These are phyloP conservation scores for Mylabris phalerata DNA, from an alignment of 1,140 invertebrate species.

Conservation along the genomic window DNA sequence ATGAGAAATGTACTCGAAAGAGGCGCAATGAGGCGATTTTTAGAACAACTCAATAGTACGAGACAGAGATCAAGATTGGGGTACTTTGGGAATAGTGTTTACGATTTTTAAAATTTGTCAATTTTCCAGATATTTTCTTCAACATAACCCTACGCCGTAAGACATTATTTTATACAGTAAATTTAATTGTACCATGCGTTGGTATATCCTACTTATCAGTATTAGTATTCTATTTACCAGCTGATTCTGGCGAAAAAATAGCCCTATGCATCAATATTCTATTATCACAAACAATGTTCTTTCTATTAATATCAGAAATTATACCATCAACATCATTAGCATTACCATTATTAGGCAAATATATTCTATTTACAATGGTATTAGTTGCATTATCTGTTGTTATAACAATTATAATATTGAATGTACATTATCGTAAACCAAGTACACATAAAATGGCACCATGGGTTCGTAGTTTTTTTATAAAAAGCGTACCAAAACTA, in stretches of 20 bases:
- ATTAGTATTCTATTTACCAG: conserved; percentile 95
- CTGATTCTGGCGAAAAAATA: conserved; percentile 97
- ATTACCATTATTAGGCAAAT: conserved; percentile 93
- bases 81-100: too few species aligned
- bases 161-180: conserved; percentile 94
- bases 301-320: conserved; percentile 94
- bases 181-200: conserved; percentile 89
- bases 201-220: conserved; percentile 88
- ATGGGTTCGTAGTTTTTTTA: conserved; percentile 85
- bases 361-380: conserved; percentile 97
- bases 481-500: conserved; percentile 73
- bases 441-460: conserved; percentile 95
- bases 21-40: too few species aligned
- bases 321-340: conserved; percentile 98
- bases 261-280: conserved; percentile 97
- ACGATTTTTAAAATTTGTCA: neutral
- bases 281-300: conserved; percentile 98
- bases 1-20: too few species aligned
- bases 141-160: conserved; percentile 93
- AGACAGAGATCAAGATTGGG: too few species aligned
- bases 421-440: conserved; percentile 98
- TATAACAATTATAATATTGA: conserved; percentile 95
- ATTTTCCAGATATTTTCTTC: conserved; percentile 87
- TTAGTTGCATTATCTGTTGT: conserved; percentile 94
- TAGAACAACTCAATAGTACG: too few species aligned